phyloP scores from a whole-genome alignment of 2,888 invertebrate species.

The Drosophila aldrichi region DNA sequence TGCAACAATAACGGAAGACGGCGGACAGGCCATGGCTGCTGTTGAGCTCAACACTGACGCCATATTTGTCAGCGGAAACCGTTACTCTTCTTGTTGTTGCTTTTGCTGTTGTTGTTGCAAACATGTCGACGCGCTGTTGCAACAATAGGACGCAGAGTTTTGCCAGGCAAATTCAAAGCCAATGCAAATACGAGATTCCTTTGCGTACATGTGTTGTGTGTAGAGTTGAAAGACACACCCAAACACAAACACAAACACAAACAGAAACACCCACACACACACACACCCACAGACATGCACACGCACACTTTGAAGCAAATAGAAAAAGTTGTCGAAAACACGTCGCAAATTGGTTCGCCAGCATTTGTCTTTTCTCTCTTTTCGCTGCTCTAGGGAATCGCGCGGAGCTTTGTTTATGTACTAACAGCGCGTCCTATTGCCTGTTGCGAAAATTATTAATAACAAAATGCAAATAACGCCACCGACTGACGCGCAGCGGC shows the following conservation, averaged over 20 bases:
- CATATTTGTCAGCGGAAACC: constrained; percentile 71
- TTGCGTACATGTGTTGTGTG: constrained; percentile 53
- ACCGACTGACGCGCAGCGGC: constrained; percentile 44
- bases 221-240: constrained; percentile 8
- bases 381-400: not conserved
- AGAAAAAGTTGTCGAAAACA: constrained; percentile 49
- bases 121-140: constrained; percentile 39
- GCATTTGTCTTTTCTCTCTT: constrained; percentile 18
- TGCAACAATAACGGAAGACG: constrained; percentile 49
- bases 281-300: not conserved
- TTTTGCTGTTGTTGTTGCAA: constrained; percentile 28
- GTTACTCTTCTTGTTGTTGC: no score
- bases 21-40: constrained; percentile 18
- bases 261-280: constrained; percentile 14
- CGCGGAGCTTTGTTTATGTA: constrained; percentile 28
- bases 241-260: constrained; percentile 17
- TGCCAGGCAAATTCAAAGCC: constrained; percentile 66
- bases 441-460: constrained; percentile 70
- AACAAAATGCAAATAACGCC: constrained; percentile 73
- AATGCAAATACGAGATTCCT: constrained; percentile 68
- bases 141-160: constrained; percentile 45
- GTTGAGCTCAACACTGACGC: constrained; percentile 35
- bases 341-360: constrained; percentile 56
- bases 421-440: constrained; percentile 46
- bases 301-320: constrained; percentile 31